Conservation (phyloP, 2,888 invertebrate genomes). For the Orthosia incerta region DNA sequence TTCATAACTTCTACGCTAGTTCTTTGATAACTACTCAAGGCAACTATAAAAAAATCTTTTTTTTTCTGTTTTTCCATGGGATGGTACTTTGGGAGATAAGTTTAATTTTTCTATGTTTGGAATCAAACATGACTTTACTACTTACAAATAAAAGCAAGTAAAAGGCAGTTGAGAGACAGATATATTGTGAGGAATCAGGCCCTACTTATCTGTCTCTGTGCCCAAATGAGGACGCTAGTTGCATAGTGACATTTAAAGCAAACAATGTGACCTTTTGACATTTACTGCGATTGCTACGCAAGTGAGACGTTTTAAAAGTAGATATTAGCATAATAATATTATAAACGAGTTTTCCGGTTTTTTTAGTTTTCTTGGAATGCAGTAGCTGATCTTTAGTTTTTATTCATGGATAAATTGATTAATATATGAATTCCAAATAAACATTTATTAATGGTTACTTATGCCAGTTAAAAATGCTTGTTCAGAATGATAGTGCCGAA, state of each 20-base stretch:
- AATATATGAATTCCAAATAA: neutral
- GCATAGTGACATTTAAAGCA: constrained; percentile 40
- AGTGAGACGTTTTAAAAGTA: neutral
- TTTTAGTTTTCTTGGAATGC: constrained; percentile 11
- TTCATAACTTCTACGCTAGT: too few relatives aligned
- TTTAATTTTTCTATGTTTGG: too few relatives aligned
- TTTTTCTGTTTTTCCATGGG: too few relatives aligned
- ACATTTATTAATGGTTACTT: neutral
- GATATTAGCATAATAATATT: constrained; percentile 2
- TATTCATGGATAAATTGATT: neutral
- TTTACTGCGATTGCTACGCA: constrained; percentile 24
- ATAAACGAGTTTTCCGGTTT: constrained; percentile 7
- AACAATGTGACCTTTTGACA: constrained; percentile 38
- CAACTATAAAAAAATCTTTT: too few relatives aligned
- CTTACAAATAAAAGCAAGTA: neutral
- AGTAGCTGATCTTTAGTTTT: neutral
- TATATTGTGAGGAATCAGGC: neutral
- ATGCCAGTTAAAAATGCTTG: neutral
- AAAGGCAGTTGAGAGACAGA: too few relatives aligned
- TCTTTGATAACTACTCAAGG: too few relatives aligned
- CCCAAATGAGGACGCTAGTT: constrained; percentile 27
- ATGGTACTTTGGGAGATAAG: too few relatives aligned
- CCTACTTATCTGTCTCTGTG: constrained; percentile 7
- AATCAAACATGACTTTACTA: too few relatives aligned
- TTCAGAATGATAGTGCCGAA: neutral